Evolutionary conservation across 2,888 invertebrate species (phyloP).

Genomic region (Tachina fera): DNA sequence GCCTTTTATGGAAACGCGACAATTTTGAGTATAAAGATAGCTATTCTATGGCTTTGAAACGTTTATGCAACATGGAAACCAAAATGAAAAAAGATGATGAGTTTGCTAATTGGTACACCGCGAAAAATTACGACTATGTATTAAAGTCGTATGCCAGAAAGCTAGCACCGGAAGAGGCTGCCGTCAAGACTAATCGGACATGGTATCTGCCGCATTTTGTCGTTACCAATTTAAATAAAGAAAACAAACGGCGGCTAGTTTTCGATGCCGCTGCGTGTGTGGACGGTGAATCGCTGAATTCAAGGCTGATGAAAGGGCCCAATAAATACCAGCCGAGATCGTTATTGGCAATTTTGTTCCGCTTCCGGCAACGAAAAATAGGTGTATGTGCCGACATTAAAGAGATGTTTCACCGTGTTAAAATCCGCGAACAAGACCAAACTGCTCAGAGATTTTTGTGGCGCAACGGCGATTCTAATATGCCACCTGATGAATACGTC

Average conservation of each 20-base stretch:
- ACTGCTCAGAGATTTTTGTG: slow-evolving; percentile 66
- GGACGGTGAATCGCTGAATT: slow-evolving; percentile 55
- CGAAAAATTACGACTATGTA: slow-evolving; percentile 38
- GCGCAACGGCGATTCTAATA: slow-evolving; percentile 44
- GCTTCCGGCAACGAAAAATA: slow-evolving; percentile 61
- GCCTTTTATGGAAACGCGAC: slow-evolving; percentile 39
- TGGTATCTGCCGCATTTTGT: slow-evolving; percentile 56
- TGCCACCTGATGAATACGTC: not conserved
- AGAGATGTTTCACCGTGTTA: slow-evolving; percentile 60
- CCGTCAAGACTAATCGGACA: slow-evolving; percentile 17
- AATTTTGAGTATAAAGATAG: slow-evolving; percentile 24
- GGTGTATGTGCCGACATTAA: slow-evolving; percentile 63
- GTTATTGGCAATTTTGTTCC: slow-evolving; percentile 58
- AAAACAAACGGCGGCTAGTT: slow-evolving; percentile 54
- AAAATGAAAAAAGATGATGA: slow-evolving; percentile 3
- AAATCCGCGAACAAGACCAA: slow-evolving; percentile 59
- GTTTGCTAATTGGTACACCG: slow-evolving; percentile 33
- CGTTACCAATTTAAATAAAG: slow-evolving; percentile 50
- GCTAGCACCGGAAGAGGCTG: slow-evolving; percentile 27
- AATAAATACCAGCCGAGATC: slow-evolving; percentile 59
- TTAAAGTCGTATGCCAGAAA: slow-evolving; percentile 41
- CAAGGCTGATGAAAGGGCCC: slow-evolving; percentile 56
- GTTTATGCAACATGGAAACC: slow-evolving; percentile 35
- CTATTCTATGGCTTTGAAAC: slow-evolving; percentile 48
- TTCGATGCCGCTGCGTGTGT: slow-evolving; percentile 60